Evolutionary conservation across 2,797 vertebrate genomes (phyloP), one percentile per base, ranked within the genome.

Genomic region (Takifugu rubripes): DNA sequence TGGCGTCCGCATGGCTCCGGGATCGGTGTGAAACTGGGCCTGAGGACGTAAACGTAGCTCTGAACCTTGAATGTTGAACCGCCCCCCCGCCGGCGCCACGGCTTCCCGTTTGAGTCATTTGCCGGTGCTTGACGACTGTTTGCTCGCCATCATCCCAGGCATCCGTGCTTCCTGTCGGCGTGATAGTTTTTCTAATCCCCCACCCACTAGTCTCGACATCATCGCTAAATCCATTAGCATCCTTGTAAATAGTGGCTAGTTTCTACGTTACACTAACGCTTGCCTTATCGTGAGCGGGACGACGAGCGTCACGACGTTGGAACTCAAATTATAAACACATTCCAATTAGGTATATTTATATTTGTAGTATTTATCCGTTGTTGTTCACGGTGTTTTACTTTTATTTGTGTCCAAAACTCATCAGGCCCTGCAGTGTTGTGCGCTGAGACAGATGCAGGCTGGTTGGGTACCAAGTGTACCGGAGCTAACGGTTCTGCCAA

Each of bases 271-370:
- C 58, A 83, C 66, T 79, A 82, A 77, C 44, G 72, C 83, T 84
- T 75, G 79, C 83, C 81, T 86, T 84, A 80, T 47, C 58, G 70
- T 78, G 55, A 33, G n/a, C 1, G 21, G 46, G 46, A 53, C 27
- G 69, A 79, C 6, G 47, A 77, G 59, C 51, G 61, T 70, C 54
- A 64, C 54, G 33, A 50, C 56, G 59, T 76, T 56, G 56, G 55
- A 70, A 40, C 64, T 80, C 9, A 53, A 76, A 66, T 59, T 72
- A 60, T 84, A 79, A 73, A 79, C 81, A 82, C 86, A 85, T 90
- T 89, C 85, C 81, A 79, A 49, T 64, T 77, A 74, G 33, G 69
- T 85, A 33, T 86, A 75, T 88, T 84, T 86, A 82, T 84, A 84
- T 86, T 78, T 83, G 77, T 87, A 78, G 82, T 74, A 78, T 78